Evolutionary conservation across 2,113 vertebrate species (phyloP), one percentile per base, ranked within the genome.

Genomic region (Myiopsitta monachus): DNA sequence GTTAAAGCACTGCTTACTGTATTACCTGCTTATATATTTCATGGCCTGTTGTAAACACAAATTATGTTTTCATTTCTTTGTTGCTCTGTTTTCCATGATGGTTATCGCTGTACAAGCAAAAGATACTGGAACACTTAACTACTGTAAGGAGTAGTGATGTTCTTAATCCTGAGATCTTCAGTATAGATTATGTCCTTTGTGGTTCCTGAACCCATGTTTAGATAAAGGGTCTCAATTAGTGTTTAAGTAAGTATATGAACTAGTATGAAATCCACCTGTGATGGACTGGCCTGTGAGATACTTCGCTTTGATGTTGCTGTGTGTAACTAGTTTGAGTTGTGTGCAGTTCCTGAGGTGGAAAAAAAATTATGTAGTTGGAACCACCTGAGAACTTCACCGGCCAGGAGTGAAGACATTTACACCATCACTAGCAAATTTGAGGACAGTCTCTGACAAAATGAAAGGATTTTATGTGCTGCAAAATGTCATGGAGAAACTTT

Each of bases 371-470:
- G 16, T 23, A 5, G 9, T 24, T 78, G 43, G 21, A 73, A 27
- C 38, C 38, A 10, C 0, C 2, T 21, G 47, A 31, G 21, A 46
- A 11, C 36, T 24, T 83, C 39, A 36, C 11, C 6, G 17, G 4
- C 27, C 14, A 19, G n/a, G 47, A 63, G 3, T 23, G 23, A 69
- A 1, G n/a, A 5, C 0, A 0, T 83, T 85, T 62, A 23, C 17
- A 27, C 31, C 24, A 12, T 61, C 22, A 7, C 7, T 39, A 66
- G 36, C 24, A 51, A 62, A 52, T 54, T 1, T 79, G 52, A 62
- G 57, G 27, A 6, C 19, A 23, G 30, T 7, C 14, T 64, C 52
- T 41, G 52, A n/a, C 51, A 68, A 36, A 86, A 62, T 38, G 11
- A 41, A 66, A 31, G 18, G 31, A 14, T 7, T 43, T 49, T 47